Percentiles rank a stretch among this genome's conserved stretches.
Conservation (phyloP, 2,797 vertebrate species). For the Liasis olivaceus region DNA sequence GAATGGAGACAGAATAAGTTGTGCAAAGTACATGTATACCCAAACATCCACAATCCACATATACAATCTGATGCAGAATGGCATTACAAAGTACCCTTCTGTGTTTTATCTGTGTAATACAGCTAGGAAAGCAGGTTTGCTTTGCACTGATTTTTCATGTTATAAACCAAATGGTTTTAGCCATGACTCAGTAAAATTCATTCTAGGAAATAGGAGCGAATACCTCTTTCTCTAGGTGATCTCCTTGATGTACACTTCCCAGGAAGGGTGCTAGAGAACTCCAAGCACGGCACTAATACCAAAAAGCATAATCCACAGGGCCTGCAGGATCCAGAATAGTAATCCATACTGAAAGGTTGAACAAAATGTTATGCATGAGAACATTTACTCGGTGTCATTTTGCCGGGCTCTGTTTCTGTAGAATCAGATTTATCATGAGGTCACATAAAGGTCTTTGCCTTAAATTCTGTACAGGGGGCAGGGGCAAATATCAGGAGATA, state of each 20-base stretch:
- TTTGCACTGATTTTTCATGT: not conserved
- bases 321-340: not conserved
- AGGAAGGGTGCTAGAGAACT: not conserved
- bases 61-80: not conserved
- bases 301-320: slow-evolving; percentile 4
- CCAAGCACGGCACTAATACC: not conserved
- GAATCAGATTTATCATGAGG: not conserved
- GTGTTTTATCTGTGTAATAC: not conserved
- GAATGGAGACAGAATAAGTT: not conserved
- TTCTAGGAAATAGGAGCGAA: not conserved
- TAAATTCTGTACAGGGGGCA: not conserved
- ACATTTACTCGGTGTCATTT: not conserved
- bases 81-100: not conserved
- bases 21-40: not conserved
- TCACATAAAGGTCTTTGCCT: not conserved
- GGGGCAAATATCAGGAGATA: not conserved
- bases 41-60: not conserved
- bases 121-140: not conserved
- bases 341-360: not conserved
- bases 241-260: not conserved
- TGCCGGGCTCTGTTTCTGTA: not conserved
- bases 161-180: not conserved
- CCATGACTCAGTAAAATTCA: not conserved
- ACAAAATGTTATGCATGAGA: not conserved
- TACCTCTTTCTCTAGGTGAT: not conserved